Conservation (phyloP, 2,113 vertebrate species). For the Seriola dumerili region DNA sequence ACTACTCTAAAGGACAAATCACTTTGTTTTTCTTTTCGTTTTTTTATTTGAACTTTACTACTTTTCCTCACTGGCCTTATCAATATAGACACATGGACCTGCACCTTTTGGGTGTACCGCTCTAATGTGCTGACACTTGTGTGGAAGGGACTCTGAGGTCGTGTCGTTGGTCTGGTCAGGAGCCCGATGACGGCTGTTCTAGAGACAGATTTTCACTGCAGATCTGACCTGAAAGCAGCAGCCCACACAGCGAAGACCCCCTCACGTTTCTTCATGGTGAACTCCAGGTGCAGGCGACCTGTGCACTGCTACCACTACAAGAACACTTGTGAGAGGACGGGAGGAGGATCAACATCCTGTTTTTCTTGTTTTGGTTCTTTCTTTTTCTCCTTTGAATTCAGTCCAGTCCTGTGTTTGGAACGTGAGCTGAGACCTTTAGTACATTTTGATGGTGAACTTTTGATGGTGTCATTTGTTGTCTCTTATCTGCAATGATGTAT, state of each 20-base stretch:
- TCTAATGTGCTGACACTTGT: constrained; percentile 48
- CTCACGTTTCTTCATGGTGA: constrained; percentile 34
- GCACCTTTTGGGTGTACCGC: constrained; percentile 27
- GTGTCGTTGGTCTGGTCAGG: constrained; percentile 35
- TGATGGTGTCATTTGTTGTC: constrained; percentile 76
- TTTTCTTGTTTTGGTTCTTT: constrained; percentile 54
- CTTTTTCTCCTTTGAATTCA: constrained; percentile 56
- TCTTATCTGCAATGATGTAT: constrained; percentile 75
- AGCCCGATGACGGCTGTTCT: constrained; percentile 25
- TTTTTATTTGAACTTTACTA: constrained; percentile 33
- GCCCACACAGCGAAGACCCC: constrained; percentile 18
- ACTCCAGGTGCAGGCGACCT: constrained; percentile 44
- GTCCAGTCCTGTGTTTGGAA: constrained; percentile 77
- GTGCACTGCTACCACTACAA: constrained; percentile 67
- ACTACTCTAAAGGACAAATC: constrained; percentile 85
- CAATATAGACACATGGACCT: constrained; percentile 53
- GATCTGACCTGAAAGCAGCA: constrained; percentile 35
- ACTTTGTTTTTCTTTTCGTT: constrained; percentile 73
- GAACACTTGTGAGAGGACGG: constrained; percentile 19
- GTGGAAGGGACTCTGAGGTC: constrained; percentile 46
- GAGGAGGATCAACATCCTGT: constrained; percentile 48
- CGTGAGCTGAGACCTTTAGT: constrained; percentile 73
- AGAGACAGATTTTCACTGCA: constrained; percentile 24
- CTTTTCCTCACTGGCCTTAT: constrained; percentile 81
- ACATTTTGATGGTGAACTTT: constrained; percentile 76